Evolutionary conservation across 1,140 invertebrate genomes (phyloP).

Genomic region (Papilio glaucus): DNA sequence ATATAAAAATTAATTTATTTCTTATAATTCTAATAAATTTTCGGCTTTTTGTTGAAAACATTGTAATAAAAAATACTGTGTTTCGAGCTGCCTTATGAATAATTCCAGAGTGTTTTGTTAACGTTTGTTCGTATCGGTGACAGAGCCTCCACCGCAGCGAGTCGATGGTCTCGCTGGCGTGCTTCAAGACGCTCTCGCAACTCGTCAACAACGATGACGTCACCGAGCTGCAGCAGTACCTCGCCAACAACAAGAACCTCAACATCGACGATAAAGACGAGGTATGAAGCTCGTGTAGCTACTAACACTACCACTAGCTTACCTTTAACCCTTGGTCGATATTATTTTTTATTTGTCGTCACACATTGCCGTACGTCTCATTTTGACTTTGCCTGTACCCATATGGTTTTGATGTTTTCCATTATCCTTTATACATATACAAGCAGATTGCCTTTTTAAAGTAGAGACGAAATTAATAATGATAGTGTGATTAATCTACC

Average conservation of each 20-base stretch:
- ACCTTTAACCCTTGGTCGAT: too few species aligned
- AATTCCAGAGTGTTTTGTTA: background rate
- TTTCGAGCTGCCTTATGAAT: background rate
- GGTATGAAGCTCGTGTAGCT: slow-evolving; percentile 78
- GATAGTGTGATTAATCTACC: too few species aligned
- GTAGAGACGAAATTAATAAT: too few species aligned
- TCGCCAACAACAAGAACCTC: slow-evolving; percentile 91
- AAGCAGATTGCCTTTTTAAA: too few species aligned
- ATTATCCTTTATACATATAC: too few species aligned
- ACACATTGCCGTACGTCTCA: too few species aligned
- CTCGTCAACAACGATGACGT: slow-evolving; percentile 93
- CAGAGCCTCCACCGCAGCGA: slow-evolving; percentile 86
- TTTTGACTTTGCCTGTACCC: too few species aligned
- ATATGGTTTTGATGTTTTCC: too few species aligned
- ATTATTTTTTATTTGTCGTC: too few species aligned
- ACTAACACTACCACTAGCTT: too few species aligned
- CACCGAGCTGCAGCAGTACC: slow-evolving; percentile 89
- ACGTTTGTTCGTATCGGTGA: slow-evolving; percentile 21
- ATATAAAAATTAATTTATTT: background rate
- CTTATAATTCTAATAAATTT: background rate
- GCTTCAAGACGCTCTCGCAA: slow-evolving; percentile 90
- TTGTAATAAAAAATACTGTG: background rate
- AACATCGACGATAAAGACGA: slow-evolving; percentile 95
- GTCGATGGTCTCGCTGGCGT: slow-evolving; percentile 94
- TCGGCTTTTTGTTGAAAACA: background rate